These are phyloP conservation scores for Eudemis profundana DNA, from an alignment of 2,888 invertebrate genomes.

Conservation along the genomic window DNA sequence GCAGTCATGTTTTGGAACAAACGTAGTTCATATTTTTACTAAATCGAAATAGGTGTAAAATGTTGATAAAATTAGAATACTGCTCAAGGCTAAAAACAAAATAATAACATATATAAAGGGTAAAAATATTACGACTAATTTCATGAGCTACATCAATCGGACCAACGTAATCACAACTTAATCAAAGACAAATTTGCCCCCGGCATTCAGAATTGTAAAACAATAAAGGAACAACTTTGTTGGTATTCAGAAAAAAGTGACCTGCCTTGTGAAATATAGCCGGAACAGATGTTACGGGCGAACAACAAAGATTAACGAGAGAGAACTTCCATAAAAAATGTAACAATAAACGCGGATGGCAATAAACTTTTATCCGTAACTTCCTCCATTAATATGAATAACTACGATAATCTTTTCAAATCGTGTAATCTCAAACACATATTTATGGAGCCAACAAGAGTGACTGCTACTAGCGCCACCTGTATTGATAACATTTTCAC, in stretches of 20 bases:
- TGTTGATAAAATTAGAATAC: too few species aligned
- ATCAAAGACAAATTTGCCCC: slow-evolving; percentile 13
- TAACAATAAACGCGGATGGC: slow-evolving; percentile 54
- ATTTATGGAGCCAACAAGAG: too few species aligned
- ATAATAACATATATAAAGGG: too few species aligned
- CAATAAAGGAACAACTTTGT: slow-evolving; percentile 50
- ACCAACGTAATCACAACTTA: background rate
- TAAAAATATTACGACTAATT: background rate
- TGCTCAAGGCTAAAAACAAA: too few species aligned
- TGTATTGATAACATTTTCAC: too few species aligned
- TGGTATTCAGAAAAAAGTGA: slow-evolving; percentile 59
- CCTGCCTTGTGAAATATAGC: slow-evolving; percentile 71
- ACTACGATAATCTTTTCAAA: too few species aligned
- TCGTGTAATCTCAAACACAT: too few species aligned
- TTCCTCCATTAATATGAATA: slow-evolving; percentile 46
- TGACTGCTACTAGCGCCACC: too few species aligned
- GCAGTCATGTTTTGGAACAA: too few species aligned
- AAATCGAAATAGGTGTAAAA: too few species aligned
- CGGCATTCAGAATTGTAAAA: slow-evolving; percentile 45
- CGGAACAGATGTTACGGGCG: slow-evolving; percentile 71
- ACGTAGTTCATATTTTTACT: too few species aligned
- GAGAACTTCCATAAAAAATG: slow-evolving; percentile 60
- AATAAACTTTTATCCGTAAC: slow-evolving; percentile 48
- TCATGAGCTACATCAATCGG: background rate
- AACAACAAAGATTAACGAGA: slow-evolving; percentile 72